A percentile compares a stretch with the other conserved stretches of the same genome.
Evolutionary conservation across 2,888 invertebrate species (phyloP).

Genomic region (Protonemura montana): DNA sequence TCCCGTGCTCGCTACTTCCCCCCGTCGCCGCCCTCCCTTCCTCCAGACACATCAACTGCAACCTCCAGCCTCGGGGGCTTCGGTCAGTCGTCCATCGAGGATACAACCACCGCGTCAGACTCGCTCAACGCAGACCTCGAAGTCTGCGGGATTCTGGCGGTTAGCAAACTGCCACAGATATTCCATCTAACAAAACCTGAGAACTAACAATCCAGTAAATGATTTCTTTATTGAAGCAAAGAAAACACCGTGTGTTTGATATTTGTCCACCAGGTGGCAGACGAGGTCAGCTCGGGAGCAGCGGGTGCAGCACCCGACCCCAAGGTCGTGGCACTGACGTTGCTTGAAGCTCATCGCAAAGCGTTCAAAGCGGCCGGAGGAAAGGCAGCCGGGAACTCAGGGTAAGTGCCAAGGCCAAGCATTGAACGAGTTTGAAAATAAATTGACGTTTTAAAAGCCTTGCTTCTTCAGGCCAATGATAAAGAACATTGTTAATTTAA

Average conservation of each 20-base stretch:
- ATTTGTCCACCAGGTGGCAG: not conserved
- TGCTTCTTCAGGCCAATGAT: too few relatives aligned
- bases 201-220: not conserved
- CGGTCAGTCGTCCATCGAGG: slow-evolving; percentile 59
- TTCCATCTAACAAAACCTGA: not conserved
- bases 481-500: too few relatives aligned
- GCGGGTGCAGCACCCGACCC: not conserved
- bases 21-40: slow-evolving; percentile 28
- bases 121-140: slow-evolving; percentile 63
- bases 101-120: slow-evolving; percentile 60
- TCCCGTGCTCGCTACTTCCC: slow-evolving; percentile 55
- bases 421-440: too few relatives aligned
- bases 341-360: slow-evolving; percentile 50
- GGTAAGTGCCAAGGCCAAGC: not conserved
- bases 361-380: slow-evolving; percentile 50
- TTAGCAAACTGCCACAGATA: too few relatives aligned
- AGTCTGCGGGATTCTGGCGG: slow-evolving; percentile 60
- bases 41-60: slow-evolving; percentile 8
- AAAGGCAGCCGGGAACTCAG: slow-evolving; percentile 50
- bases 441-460: too few relatives aligned
- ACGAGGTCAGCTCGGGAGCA: not conserved
- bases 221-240: too few relatives aligned
- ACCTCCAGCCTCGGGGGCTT: slow-evolving; percentile 22
- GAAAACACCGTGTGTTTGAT: too few relatives aligned
- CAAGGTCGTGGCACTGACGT: slow-evolving; percentile 31